phyloP scores from a whole-genome alignment of 2,888 invertebrate species.

The Eristalis intricaria region DNA sequence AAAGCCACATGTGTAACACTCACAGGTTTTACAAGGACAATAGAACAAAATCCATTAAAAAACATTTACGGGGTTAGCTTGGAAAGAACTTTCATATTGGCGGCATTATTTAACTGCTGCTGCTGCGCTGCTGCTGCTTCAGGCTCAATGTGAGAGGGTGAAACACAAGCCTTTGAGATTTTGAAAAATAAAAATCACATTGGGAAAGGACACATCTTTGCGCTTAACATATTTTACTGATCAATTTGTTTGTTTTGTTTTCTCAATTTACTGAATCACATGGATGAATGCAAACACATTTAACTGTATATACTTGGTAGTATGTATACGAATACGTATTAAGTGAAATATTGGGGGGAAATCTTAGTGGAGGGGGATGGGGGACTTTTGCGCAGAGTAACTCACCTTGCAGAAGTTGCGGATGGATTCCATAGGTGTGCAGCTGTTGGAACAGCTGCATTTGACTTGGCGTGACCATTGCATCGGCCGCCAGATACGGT shows the following conservation, averaged over 20 bases:
- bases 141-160: slow-evolving; percentile 39
- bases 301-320: slow-evolving; percentile 64
- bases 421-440: slow-evolving; percentile 85
- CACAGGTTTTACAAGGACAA: slow-evolving; percentile 67
- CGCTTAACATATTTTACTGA: slow-evolving; percentile 25
- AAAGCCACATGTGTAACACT: slow-evolving; percentile 66
- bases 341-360: not conserved
- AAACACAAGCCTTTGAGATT: slow-evolving; percentile 46
- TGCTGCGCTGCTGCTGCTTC: slow-evolving; percentile 25
- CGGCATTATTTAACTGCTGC: slow-evolving; percentile 29
- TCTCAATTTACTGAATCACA: slow-evolving; percentile 51
- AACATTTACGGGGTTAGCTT: slow-evolving; percentile 63
- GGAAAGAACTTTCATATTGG: slow-evolving; percentile 35
- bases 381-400: slow-evolving; percentile 58
- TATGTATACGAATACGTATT: slow-evolving; percentile 11
- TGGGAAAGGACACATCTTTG: slow-evolving; percentile 52
- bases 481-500: slow-evolving; percentile 83
- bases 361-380: not conserved
- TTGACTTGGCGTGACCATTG: slow-evolving; percentile 84
- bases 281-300: slow-evolving; percentile 69
- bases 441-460: slow-evolving; percentile 86
- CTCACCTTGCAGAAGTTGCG: slow-evolving; percentile 85
- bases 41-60: slow-evolving; percentile 67
- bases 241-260: slow-evolving; percentile 47
- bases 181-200: slow-evolving; percentile 15